phyloP scores from a whole-genome alignment of 2,888 invertebrate genomes.

The Himalopsyche anomala region DNA sequence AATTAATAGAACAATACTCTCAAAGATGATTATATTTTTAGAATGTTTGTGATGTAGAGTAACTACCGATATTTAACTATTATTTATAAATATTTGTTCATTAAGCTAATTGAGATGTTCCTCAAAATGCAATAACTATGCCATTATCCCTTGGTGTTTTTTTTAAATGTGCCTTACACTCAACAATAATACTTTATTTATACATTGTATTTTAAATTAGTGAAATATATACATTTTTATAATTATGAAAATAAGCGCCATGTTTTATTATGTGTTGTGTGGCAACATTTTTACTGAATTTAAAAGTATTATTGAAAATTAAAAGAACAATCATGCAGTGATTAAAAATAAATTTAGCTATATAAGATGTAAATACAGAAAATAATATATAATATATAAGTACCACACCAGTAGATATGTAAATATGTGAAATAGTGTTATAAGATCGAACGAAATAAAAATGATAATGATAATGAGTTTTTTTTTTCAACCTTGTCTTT shows the following conservation, averaged over 20 bases:
- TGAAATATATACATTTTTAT: no score
- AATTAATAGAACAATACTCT: slow-evolving; percentile 24
- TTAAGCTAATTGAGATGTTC: no score
- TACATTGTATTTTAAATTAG: no score
- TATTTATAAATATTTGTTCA: no score
- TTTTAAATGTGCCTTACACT: no score
- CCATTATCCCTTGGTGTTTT: no score
- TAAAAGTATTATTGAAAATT: not conserved
- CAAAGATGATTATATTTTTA: not conserved
- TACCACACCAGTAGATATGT: not conserved
- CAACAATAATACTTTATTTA: no score
- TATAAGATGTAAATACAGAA: slow-evolving; percentile 37
- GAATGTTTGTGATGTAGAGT: not conserved
- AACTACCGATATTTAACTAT: no score
- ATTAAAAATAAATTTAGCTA: not conserved
- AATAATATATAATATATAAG: not conserved
- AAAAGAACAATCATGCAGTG: not conserved
- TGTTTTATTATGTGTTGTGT: not conserved
- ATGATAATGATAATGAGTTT: not conserved
- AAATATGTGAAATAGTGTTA: slow-evolving; percentile 36
- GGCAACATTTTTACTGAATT: slow-evolving; percentile 23
- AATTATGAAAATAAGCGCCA: no score
- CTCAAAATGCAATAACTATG: no score
- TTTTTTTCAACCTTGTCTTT: not conserved
- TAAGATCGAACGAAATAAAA: slow-evolving; percentile 37